Conservation (phyloP, 2,888 invertebrate species). For the Caenorhabditis parvicauda region DNA sequence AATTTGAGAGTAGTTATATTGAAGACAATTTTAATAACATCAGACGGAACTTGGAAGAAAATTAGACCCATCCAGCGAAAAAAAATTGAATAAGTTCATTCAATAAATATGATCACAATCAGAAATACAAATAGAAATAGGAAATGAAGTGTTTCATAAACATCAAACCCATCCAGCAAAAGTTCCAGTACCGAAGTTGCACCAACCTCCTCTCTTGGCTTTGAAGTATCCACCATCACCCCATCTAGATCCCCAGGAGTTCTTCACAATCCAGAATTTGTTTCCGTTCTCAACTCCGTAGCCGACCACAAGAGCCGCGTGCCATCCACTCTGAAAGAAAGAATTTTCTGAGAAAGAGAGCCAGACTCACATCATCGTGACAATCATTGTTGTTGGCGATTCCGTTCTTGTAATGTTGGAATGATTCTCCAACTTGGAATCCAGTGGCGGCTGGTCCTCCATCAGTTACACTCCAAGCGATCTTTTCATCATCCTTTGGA, state of each 20-base stretch:
- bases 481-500: too few relatives aligned
- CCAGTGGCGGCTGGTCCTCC: not conserved
- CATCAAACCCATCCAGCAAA: too few relatives aligned
- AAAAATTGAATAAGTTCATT: too few relatives aligned
- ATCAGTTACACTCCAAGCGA: too few relatives aligned
- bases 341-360: not conserved
- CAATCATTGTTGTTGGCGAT: not conserved
- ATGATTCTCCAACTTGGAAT: not conserved
- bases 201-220: not conserved
- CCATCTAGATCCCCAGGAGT: not conserved
- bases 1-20: too few relatives aligned
- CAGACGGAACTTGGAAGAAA: too few relatives aligned
- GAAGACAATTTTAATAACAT: too few relatives aligned
- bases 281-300: constrained; percentile 3
- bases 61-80: too few relatives aligned
- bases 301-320: not conserved
- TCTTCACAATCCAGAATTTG: constrained; percentile 2
- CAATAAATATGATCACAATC: too few relatives aligned
- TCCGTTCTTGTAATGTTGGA: not conserved
- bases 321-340: not conserved
- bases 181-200: too few relatives aligned
- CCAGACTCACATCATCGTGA: not conserved
- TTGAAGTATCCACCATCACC: not conserved
- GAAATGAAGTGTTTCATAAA: too few relatives aligned
- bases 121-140: too few relatives aligned